These are phyloP conservation scores for Fistularia tabacaria DNA, from an alignment of 2,797 vertebrate species.

Conservation along the genomic window DNA sequence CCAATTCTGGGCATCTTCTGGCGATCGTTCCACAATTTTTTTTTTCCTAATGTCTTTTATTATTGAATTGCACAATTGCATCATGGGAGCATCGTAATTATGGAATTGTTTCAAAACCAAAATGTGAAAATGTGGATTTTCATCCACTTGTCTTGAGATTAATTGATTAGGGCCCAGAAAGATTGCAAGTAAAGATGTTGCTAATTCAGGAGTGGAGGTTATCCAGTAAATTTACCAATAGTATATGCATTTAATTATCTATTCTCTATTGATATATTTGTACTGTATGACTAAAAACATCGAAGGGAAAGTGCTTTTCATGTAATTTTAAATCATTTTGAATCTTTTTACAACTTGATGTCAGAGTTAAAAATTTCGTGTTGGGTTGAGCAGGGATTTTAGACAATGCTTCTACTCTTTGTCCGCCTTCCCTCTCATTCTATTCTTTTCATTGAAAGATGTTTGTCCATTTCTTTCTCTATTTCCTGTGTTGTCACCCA, in stretches of 20 bases:
- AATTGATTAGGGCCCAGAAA: slow-evolving; percentile 61
- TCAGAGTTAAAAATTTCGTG: not conserved
- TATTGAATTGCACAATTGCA: slow-evolving; percentile 34
- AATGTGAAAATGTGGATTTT: slow-evolving; percentile 61
- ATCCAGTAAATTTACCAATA: slow-evolving; percentile 34
- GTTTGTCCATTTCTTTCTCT: slow-evolving; percentile 59
- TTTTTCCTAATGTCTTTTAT: slow-evolving; percentile 14
- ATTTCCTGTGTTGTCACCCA: slow-evolving; percentile 61
- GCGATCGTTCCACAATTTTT: slow-evolving; percentile 1
- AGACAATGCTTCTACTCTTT: slow-evolving; percentile 65
- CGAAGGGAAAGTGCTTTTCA: slow-evolving; percentile 5
- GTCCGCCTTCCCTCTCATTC: slow-evolving; percentile 65
- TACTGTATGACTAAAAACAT: not conserved
- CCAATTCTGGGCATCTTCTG: slow-evolving; percentile 75
- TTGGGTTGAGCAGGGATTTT: slow-evolving; percentile 31
- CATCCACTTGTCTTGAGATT: slow-evolving; percentile 63
- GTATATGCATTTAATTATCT: slow-evolving; percentile 14
- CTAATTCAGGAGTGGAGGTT: slow-evolving; percentile 63
- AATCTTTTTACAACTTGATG: slow-evolving; percentile 7
- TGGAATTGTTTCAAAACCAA: slow-evolving; percentile 22
- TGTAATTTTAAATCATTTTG: not conserved
- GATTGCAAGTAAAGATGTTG: slow-evolving; percentile 63
- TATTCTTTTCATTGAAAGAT: slow-evolving; percentile 61
- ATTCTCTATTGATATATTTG: not conserved
- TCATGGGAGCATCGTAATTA: slow-evolving; percentile 18